Evolutionary conservation across 1,140 invertebrate genomes (phyloP).

Genomic region (Pristionchus pacificus): DNA sequence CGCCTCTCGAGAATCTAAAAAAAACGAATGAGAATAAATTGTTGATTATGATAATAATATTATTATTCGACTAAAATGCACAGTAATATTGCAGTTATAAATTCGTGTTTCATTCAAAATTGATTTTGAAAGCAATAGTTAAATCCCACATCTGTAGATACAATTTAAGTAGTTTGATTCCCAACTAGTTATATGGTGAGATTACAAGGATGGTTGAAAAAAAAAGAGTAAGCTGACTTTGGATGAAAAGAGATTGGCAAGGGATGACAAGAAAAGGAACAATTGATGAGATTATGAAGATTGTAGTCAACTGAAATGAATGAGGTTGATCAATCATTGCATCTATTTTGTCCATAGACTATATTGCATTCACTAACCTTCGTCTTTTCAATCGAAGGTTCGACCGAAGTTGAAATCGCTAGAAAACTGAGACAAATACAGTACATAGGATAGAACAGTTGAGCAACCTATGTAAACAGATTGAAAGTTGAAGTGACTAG

Average conservation of each 20-base stretch:
- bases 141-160: background rate
- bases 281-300: background rate
- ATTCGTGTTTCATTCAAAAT: no score
- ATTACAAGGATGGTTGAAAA: background rate
- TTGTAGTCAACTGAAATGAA: background rate
- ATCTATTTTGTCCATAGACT: no score
- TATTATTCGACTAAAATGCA: no score
- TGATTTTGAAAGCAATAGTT: background rate
- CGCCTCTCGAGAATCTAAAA: background rate
- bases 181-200: background rate
- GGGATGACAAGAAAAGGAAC: background rate
- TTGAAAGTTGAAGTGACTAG: background rate
- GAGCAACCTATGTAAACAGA: no score
- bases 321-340: background rate
- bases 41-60: no score
- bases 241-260: background rate
- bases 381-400: background rate
- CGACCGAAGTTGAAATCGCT: background rate
- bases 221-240: background rate
- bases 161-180: background rate
- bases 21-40: no score
- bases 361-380: background rate
- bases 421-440: background rate
- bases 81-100: no score
- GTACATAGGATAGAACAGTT: background rate